Base-by-base conservation (phyloP, 1,140 invertebrate species). In the Zaprionus capensis region DNA sequence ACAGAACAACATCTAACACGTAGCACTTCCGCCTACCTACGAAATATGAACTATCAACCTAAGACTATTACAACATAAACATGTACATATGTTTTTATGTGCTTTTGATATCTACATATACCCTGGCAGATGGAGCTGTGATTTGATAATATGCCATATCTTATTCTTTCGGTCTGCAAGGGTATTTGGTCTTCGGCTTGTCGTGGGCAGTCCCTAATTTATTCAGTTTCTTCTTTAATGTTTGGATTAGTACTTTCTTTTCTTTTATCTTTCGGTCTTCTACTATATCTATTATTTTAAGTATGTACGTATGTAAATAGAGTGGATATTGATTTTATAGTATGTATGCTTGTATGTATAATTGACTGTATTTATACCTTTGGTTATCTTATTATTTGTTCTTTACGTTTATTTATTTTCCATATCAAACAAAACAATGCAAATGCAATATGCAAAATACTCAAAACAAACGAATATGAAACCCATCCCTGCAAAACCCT, bases 381-480 rank as follows among this genome's bases (percentile, higher is more conserved):
- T 49, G 53, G 67, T 83, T 84, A 81, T 78, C 83, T 71, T 84
- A 86, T 84, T 70, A 81, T 88, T 71, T 82, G 74, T 81, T 88
- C 72, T 75, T 90, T 90, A 79, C 75, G 41, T 81, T 88, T 51
- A 51, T 51, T 88, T 81, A 59, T 90, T 88, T 78, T 84, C 71
- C 78, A 86, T 82, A 78, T 78, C 76, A 76, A 81, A 67, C 71
- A 71, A 83, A 65, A 24, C 71, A 70, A 58, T 55, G 55, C 59
- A 61, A 71, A 78, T 56, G 38, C 53, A 56, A 78, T 69, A 46
- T 61, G 51, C 57, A 73, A 78, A 80, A 56, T 69, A 49, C 55
- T 38, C 17, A 74, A 22, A 64, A 76, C 58, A 66, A 66, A 55
- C 44, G 38, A 79, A 41, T 28, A 62, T 64, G 5, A 74, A 51